Conservation (phyloP, 2,113 vertebrate genomes). For the Clarias gariepinus region DNA sequence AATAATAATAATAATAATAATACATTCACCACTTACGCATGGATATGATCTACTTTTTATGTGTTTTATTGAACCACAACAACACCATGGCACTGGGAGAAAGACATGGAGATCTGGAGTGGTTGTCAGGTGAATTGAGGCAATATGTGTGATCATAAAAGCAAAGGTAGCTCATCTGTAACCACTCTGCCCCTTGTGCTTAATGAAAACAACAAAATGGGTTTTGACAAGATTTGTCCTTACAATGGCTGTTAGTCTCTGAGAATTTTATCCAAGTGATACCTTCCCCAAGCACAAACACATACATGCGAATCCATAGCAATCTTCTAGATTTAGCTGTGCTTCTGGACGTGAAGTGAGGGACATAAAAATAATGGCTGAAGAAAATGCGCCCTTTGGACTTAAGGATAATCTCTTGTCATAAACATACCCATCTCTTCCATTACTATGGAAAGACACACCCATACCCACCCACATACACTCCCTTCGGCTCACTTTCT, state of each 20-base stretch:
- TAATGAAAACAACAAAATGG: background rate
- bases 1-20: background rate
- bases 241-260: background rate
- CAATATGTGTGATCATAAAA: conserved; percentile 18
- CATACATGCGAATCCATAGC: background rate
- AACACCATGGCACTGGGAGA: background rate
- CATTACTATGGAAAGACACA: conserved; percentile 49
- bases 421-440: conserved; percentile 68
- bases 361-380: conserved; percentile 44
- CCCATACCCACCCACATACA: conserved; percentile 51
- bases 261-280: background rate
- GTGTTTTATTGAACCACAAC: background rate
- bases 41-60: background rate
- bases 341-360: conserved; percentile 28
- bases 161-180: background rate
- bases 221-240: background rate
- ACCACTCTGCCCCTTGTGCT: conserved; percentile 12
- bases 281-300: background rate
- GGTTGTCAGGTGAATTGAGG: background rate
- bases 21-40: background rate
- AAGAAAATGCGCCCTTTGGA: conserved; percentile 68
- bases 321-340: background rate
- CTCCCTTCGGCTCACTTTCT: background rate
- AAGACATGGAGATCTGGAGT: background rate
- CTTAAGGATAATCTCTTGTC: conserved; percentile 70